phyloP scores from a whole-genome alignment of 2,113 vertebrate species.

The Semnornis frantzii region DNA sequence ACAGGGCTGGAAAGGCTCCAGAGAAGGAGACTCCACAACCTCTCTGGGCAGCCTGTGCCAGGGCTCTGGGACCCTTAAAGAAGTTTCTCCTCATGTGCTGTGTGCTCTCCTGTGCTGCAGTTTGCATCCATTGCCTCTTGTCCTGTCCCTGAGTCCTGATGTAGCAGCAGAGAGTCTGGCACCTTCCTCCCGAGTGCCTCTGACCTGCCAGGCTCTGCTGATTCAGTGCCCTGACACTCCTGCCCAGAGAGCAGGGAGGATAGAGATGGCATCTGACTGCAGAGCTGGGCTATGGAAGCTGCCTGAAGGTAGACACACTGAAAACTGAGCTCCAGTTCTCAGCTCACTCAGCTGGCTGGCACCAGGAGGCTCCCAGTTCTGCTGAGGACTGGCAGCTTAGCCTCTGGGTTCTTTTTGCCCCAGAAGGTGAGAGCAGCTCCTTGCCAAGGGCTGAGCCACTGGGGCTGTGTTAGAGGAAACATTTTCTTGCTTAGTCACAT shows the following conservation, averaged over 20 bases:
- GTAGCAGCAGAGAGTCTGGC: background rate
- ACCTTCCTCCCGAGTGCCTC: background rate
- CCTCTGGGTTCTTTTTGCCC: background rate
- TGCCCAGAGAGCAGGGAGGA: background rate
- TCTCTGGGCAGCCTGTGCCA: too few species aligned
- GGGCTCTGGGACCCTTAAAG: too few species aligned
- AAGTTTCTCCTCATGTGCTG: too few species aligned
- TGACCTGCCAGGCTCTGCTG: background rate
- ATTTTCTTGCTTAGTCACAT: background rate
- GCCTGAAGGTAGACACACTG: background rate
- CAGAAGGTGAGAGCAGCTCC: background rate
- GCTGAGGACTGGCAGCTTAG: background rate
- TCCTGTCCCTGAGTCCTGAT: background rate
- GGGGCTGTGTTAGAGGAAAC: background rate
- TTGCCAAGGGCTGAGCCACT: background rate
- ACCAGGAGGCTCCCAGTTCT: background rate
- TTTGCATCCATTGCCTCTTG: too few species aligned
- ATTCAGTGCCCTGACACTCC: background rate
- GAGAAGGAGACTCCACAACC: too few species aligned
- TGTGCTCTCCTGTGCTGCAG: too few species aligned
- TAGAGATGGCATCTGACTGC: background rate
- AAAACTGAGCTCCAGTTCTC: background rate
- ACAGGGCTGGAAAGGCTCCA: too few species aligned
- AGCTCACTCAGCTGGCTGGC: constrained; percentile 20
- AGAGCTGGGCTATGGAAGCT: background rate